These are phyloP conservation scores for Drosophila pseudoananassae DNA, from an alignment of 1,140 invertebrate species.

Conservation along the genomic window DNA sequence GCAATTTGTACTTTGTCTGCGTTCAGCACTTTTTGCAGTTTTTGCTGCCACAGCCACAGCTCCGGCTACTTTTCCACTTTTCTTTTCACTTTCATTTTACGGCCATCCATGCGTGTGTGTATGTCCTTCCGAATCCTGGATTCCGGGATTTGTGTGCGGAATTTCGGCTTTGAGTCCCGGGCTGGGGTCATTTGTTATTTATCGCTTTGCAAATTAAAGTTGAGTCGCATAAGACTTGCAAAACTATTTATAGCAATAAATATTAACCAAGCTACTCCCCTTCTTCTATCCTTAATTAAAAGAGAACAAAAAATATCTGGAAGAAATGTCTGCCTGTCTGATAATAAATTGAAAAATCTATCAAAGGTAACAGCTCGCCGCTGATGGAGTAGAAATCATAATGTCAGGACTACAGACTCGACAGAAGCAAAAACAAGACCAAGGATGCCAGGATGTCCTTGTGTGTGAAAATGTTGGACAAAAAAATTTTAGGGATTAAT, in stretches of 20 bases:
- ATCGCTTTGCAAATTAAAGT: conserved; percentile 81
- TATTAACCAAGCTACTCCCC: conserved; percentile 41
- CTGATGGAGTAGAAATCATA: conserved; percentile 50
- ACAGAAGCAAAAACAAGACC: conserved; percentile 26
- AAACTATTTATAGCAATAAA: conserved; percentile 76
- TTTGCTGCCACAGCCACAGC: conserved; percentile 20
- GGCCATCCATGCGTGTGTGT: conserved; percentile 33
- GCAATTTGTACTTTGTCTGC: conserved; percentile 81
- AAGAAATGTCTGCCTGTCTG: conserved; percentile 14
- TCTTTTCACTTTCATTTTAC: conserved; percentile 79
- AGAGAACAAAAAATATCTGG: conserved; percentile 35
- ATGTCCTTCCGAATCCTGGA: conserved; percentile 26
- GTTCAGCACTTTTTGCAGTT: conserved; percentile 79
- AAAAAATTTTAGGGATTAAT: conserved; percentile 1
- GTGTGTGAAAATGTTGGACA: not conserved
- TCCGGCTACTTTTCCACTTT: conserved; percentile 60
- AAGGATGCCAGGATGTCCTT: conserved; percentile 21
- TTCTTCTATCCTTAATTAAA: conserved; percentile 52
- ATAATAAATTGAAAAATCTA: conserved; percentile 62
- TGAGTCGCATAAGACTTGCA: conserved; percentile 54
- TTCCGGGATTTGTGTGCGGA: conserved; percentile 27
- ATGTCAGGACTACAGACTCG: conserved; percentile 31
- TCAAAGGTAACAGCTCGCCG: conserved; percentile 25
- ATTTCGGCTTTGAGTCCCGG: conserved; percentile 1
- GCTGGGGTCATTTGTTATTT: conserved; percentile 60